phyloP scores from a whole-genome alignment of 2,797 vertebrate genomes.

The Neosilurus mollespiculum region DNA sequence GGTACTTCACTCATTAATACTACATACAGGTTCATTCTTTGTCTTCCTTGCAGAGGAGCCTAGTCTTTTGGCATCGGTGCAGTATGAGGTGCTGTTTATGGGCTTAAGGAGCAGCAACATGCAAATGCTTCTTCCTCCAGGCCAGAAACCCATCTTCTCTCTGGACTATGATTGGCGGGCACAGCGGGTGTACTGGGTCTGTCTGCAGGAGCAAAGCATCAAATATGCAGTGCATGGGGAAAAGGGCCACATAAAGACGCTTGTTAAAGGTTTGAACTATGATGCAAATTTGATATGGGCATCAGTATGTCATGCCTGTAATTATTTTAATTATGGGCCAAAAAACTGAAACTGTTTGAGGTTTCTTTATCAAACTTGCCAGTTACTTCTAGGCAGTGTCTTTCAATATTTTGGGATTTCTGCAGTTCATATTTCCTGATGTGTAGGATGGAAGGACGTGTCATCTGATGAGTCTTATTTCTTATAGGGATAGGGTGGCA shows the following conservation, averaged over 20 bases:
- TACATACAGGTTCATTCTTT: background rate
- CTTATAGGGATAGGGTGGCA: background rate
- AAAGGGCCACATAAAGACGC: constrained; percentile 71
- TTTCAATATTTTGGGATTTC: no score
- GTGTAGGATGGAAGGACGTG: no score
- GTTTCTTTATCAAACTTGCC: no score
- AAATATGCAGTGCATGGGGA: constrained; percentile 77
- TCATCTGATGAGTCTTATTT: no score
- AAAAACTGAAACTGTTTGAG: no score
- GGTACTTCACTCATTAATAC: background rate
- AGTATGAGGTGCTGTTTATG: constrained; percentile 78
- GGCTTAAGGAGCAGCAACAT: constrained; percentile 75
- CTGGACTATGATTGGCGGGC: constrained; percentile 83
- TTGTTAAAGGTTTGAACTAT: constrained; percentile 81
- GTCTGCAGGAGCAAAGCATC: constrained; percentile 83
- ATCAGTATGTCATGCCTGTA: no score
- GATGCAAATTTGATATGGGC: background rate
- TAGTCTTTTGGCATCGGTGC: constrained; percentile 79
- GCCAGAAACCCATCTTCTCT: constrained; percentile 77
- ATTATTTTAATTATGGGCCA: no score
- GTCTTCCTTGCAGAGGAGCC: constrained; percentile 76
- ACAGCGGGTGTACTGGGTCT: constrained; percentile 85
- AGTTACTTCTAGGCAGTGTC: no score
- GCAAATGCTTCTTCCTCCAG: constrained; percentile 68
- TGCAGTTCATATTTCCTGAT: no score